Conservation (phyloP, 2,888 invertebrate species). For the Schizaphis graminum region DNA sequence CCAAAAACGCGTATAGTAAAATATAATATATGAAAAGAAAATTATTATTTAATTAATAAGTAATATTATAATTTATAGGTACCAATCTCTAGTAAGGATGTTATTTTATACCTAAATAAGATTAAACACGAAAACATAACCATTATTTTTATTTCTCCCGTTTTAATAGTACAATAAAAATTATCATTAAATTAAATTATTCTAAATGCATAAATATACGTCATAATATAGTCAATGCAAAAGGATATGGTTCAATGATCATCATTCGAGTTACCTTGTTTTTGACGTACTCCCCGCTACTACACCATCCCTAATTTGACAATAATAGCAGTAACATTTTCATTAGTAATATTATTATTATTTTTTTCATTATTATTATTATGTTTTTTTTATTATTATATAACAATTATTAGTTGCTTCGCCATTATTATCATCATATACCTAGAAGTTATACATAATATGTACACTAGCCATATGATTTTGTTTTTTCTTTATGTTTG, state of each 20-base stretch:
- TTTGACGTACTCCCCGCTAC: slow-evolving; percentile 2
- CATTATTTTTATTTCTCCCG: slow-evolving; percentile 6
- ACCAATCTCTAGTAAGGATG: background rate
- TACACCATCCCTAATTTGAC: background rate
- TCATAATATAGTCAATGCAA: background rate
- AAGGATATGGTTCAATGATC: slow-evolving; percentile 5
- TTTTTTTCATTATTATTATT: background rate
- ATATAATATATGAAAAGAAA: slow-evolving; percentile 40
- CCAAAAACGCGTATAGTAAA: slow-evolving; percentile 27
- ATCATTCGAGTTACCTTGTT: slow-evolving; percentile 15
- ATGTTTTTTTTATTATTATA: background rate
- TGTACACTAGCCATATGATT: background rate
- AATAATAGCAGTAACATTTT: background rate
- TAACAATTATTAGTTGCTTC: background rate
- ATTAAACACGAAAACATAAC: background rate
- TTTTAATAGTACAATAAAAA: background rate
- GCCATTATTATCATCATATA: background rate
- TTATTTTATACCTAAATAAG: background rate
- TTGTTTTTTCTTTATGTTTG: background rate
- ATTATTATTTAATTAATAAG: background rate
- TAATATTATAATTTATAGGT: too few relatives aligned
- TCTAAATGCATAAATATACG: background rate
- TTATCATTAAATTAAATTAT: background rate
- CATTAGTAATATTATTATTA: slow-evolving; percentile 3
- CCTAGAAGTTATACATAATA: background rate